Percentiles rank a stretch among this genome's conserved stretches.
These are phyloP conservation scores for Lacanobia oleracea DNA, from an alignment of 2,888 invertebrate species.

Conservation along the genomic window DNA sequence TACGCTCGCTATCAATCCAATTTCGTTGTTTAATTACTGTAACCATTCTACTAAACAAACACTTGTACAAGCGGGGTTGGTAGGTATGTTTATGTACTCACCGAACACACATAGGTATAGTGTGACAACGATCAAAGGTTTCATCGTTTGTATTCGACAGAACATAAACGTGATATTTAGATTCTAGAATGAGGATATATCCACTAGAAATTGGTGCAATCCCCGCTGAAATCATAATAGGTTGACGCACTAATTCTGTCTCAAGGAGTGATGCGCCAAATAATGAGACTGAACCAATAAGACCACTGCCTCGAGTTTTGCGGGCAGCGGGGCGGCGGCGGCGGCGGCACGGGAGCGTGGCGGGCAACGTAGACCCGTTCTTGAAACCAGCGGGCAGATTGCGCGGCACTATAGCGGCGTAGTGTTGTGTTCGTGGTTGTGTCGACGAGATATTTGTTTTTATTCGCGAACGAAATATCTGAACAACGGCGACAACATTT, in stretches of 20 bases:
- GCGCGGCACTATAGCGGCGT: too few relatives aligned
- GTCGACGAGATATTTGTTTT: too few relatives aligned
- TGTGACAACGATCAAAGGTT: too few relatives aligned
- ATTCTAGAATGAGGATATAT: not conserved
- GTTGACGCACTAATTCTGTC: not conserved
- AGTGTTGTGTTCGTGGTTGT: too few relatives aligned
- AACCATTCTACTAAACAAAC: constrained; percentile 76
- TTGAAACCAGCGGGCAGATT: too few relatives aligned
- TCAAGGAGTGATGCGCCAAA: not conserved
- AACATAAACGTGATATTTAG: not conserved
- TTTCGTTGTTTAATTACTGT: constrained; percentile 83
- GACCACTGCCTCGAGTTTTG: too few relatives aligned
- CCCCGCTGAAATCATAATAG: not conserved
- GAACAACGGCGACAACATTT: too few relatives aligned
- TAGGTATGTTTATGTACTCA: constrained; percentile 23
- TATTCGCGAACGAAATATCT: too few relatives aligned
- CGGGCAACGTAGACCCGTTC: too few relatives aligned
- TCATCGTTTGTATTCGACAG: not conserved
- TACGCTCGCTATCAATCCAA: constrained; percentile 79
- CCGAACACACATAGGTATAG: constrained; percentile 3
- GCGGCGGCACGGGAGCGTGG: too few relatives aligned
- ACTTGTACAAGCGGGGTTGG: constrained; percentile 49
- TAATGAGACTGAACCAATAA: too few relatives aligned
- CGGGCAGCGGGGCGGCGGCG: too few relatives aligned
- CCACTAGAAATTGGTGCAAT: not conserved